These are phyloP conservation scores for Drosophila sturtevanti DNA, from an alignment of 1,140 invertebrate genomes.

Conservation along the genomic window DNA sequence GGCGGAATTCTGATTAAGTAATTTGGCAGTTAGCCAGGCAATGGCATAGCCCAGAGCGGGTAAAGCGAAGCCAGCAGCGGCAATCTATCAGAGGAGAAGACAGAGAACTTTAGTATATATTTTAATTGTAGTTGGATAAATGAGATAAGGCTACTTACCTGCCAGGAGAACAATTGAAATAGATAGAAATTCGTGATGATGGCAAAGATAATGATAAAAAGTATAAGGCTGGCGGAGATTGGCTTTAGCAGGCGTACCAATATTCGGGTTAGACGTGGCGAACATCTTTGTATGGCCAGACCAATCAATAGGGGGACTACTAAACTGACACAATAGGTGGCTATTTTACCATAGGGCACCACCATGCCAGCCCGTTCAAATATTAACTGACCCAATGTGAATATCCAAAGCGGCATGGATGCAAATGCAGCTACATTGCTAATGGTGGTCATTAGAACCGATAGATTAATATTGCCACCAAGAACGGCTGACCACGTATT, in stretches of 20 bases:
- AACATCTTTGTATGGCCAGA: conserved; percentile 88
- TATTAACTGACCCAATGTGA: conserved; percentile 93
- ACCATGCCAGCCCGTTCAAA: conserved; percentile 87
- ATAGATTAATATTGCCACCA: conserved; percentile 94
- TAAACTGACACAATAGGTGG: conserved; percentile 89
- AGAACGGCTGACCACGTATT: conserved; percentile 97
- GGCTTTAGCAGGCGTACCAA: conserved; percentile 93
- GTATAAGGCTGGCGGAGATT: conserved; percentile 91
- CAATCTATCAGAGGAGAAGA: conserved; percentile 85
- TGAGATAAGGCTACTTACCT: conserved; percentile 84
- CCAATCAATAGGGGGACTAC: conserved; percentile 93
- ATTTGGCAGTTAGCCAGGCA: conserved; percentile 86
- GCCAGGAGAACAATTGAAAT: conserved; percentile 94
- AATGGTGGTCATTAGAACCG: conserved; percentile 96
- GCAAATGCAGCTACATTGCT: conserved; percentile 93
- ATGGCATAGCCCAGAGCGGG: conserved; percentile 94
- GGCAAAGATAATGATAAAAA: conserved; percentile 97
- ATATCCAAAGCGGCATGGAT: conserved; percentile 98
- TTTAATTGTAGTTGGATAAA: neutral
- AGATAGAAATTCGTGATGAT: conserved; percentile 95
- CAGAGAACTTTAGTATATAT: neutral
- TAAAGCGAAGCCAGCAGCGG: conserved; percentile 91
- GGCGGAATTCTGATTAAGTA: conserved; percentile 85
- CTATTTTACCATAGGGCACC: conserved; percentile 93
- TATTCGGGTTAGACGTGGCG: conserved; percentile 87